Evolutionary conservation across 1,140 invertebrate species (phyloP), one percentile per base, ranked within the genome.

Genomic region (Leptinotarsa texana): DNA sequence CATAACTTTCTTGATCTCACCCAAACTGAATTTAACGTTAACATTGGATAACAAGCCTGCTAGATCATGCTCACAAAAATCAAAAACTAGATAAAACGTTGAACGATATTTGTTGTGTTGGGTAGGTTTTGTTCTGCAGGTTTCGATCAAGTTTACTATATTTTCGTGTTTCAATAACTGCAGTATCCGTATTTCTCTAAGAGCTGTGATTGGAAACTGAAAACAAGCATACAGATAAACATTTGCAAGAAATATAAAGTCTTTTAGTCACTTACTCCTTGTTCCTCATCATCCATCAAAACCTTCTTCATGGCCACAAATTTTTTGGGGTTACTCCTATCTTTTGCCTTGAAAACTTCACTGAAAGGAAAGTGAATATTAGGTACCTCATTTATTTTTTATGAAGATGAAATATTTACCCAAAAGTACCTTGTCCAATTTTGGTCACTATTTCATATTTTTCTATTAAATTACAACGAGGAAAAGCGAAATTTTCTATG

Each of bases 271-370:
- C 90, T 88, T 89, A 96, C 95, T 71, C 98, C 97, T 91, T 99
- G 98, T 87, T 98, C 98, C 88, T 99, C 98, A 88, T 99, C 99
- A 82, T 99, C 98, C 97, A 99, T 99, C 4, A 99, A 86, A 33
- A 99, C 96, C 87, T 99, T 99, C 83, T 99, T 99, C 90, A 99
- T 92, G 1, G 98, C 98, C 1, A 99, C 97, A 80, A 97, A 92
- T 84, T 95, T 95, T 83, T 96, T 96, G 2, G 81, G 78, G 80
- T 89, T 92, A 62, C 92, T 93, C 82, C 93, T 94, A 75, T 97
- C 94, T 69, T 93, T 90, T 0, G 97, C 98, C 87, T 99, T 99
- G 85, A 99, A 99, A 2, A 99, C 98, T 86, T 99, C 98, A 0
- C 97, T 97, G 82, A 47, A 89, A 89, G 63, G n/a, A 13, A 18